These are phyloP conservation scores for Ailuropoda melanoleuca DNA, from an alignment of 2,113 vertebrate species.

Conservation along the genomic window DNA sequence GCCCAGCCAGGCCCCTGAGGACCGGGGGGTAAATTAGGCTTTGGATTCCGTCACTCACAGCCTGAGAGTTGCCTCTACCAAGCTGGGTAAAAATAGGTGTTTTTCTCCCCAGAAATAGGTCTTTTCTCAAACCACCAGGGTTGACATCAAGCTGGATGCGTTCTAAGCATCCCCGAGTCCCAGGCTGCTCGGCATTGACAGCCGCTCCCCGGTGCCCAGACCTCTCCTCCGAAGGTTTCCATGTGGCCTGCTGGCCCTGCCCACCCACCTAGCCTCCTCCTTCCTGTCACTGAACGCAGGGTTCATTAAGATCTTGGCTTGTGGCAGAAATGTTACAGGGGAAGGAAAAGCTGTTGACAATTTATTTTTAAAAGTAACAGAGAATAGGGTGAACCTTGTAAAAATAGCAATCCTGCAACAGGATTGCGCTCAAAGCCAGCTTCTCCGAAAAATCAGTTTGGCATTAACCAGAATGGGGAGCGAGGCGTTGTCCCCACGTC, in stretches of 20 bases:
- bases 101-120: neutral
- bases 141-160: neutral
- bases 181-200: neutral
- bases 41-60: accelerated
- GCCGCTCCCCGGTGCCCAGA: accelerated
- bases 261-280: neutral
- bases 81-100: neutral
- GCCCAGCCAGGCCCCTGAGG: accelerated
- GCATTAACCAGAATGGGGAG: neutral
- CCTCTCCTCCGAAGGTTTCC: neutral
- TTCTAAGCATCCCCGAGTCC: accelerated
- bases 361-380: slow-evolving; percentile 70
- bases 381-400: slow-evolving; percentile 60
- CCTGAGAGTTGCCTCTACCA: neutral
- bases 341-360: slow-evolving; percentile 65
- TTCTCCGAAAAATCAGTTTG: neutral
- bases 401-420: slow-evolving; percentile 47
- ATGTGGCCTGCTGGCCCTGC: accelerated
- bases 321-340: slow-evolving; percentile 53
- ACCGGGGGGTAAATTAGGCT: accelerated
- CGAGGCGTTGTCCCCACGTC: neutral
- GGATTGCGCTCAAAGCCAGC: slow-evolving; percentile 9
- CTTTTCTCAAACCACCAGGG: neutral
- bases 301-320: slow-evolving; percentile 55
- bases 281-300: neutral